These are phyloP conservation scores for Epizoanthus stellaris DNA, from an alignment of 92 coral and sea anemone genomes.

Conservation along the genomic window DNA sequence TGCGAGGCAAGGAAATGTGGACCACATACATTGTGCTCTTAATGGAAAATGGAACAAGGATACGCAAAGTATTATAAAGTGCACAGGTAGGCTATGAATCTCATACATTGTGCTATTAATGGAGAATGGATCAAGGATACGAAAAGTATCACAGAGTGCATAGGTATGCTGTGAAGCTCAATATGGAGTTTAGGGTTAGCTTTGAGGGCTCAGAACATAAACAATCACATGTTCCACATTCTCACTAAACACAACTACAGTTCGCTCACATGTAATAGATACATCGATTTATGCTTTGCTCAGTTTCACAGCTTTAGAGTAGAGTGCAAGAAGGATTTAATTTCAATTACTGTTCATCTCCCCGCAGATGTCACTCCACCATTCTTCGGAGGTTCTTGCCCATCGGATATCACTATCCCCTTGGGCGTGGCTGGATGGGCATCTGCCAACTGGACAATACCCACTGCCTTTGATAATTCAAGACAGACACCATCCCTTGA, in stretches of 20 bases:
- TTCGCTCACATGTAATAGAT: too few species aligned
- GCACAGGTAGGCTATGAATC: constrained; percentile 28
- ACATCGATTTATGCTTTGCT: too few species aligned
- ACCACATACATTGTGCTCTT: background rate
- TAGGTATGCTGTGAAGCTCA: constrained; percentile 5
- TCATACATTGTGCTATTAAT: background rate
- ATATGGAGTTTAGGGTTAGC: background rate
- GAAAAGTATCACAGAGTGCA: constrained; percentile 24
- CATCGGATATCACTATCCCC: constrained; percentile 40
- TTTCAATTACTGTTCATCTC: background rate
- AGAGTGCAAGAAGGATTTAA: background rate
- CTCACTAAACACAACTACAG: too few species aligned
- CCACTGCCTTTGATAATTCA: constrained; percentile 1
- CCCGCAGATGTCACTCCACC: constrained; percentile 62
- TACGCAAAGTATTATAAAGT: constrained; percentile 16
- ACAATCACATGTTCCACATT: too few species aligned
- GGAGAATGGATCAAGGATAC: constrained; percentile 42
- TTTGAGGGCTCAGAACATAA: too few species aligned
- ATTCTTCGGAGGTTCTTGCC: constrained; percentile 59
- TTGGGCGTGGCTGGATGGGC: background rate
- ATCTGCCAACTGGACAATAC: background rate
- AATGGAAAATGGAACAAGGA: constrained; percentile 43
- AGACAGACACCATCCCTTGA: background rate
- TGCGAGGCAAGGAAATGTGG: background rate
- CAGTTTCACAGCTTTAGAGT: too few species aligned